These are phyloP conservation scores for Aldrovandia affinis DNA, from an alignment of 2,797 vertebrate genomes.

Conservation along the genomic window DNA sequence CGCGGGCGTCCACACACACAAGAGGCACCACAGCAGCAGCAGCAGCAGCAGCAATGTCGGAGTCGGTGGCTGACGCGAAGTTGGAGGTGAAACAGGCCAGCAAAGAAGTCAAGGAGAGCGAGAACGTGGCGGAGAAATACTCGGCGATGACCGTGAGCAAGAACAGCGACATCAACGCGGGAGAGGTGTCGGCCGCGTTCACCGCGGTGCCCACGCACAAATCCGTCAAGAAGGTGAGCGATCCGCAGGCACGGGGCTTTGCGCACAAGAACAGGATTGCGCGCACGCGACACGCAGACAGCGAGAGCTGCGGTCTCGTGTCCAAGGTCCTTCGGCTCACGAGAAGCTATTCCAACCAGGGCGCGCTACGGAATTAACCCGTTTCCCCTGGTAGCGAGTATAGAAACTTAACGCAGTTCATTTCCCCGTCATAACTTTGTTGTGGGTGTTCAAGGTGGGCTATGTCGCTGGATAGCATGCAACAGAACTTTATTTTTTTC, in stretches of 20 bases:
- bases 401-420: neutral
- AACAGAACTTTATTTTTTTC: neutral
- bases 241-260: constrained; percentile 20
- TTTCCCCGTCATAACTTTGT: neutral
- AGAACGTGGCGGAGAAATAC: constrained; percentile 82
- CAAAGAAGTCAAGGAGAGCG: constrained; percentile 84
- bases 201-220: constrained; percentile 77
- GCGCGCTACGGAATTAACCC: neutral
- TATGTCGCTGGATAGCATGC: neutral
- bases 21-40: constrained; percentile 30
- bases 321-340: neutral
- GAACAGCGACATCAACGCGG: constrained; percentile 77
- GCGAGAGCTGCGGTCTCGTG: neutral
- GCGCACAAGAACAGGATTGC: neutral
- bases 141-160: constrained; percentile 78
- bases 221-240: constrained; percentile 81
- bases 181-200: constrained; percentile 78
- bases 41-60: constrained; percentile 74
- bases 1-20: no score
- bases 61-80: constrained; percentile 71
- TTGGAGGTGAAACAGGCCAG: constrained; percentile 80
- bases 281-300: neutral
- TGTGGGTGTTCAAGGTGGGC: neutral
- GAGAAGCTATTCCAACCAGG: neutral
- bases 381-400: neutral